A percentile compares a stretch with the other conserved stretches of the same genome.
phyloP scores from a whole-genome alignment of 1,140 invertebrate species.

The Atta texana region DNA sequence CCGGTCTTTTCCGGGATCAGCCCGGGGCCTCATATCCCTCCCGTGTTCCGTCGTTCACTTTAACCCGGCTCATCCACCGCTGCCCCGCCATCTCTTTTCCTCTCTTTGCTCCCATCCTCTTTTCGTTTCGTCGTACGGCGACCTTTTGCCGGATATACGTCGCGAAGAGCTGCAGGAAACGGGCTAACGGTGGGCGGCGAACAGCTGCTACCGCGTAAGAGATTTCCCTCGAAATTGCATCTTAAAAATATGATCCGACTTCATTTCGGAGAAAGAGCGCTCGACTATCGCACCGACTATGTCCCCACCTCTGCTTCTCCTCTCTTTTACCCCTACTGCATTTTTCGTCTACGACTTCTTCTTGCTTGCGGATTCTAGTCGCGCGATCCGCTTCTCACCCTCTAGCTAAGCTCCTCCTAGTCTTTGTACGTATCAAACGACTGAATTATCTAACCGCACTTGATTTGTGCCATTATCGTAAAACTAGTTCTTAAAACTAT shows the following conservation, averaged over 20 bases:
- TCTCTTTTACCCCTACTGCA: not conserved
- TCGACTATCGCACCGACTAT: slow-evolving; percentile 51
- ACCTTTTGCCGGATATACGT: slow-evolving; percentile 67
- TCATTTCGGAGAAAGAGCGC: slow-evolving; percentile 69
- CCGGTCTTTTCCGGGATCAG: slow-evolving; percentile 33
- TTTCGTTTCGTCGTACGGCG: slow-evolving; percentile 54
- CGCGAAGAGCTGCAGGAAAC: slow-evolving; percentile 54
- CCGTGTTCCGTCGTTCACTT: slow-evolving; percentile 58
- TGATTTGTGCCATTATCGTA: slow-evolving; percentile 48
- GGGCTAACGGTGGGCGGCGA: slow-evolving; percentile 66
- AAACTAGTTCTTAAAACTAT: slow-evolving; percentile 31
- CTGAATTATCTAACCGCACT: slow-evolving; percentile 34
- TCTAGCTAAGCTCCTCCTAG: slow-evolving; percentile 3
- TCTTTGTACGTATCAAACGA: slow-evolving; percentile 45
- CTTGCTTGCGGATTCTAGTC: slow-evolving; percentile 8
- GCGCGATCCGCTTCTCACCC: slow-evolving; percentile 22
- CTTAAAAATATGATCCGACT: slow-evolving; percentile 84
- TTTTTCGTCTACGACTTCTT: slow-evolving; percentile 6
- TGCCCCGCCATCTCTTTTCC: not conserved
- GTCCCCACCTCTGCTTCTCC: slow-evolving; percentile 1
- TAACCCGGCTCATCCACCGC: slow-evolving; percentile 51
- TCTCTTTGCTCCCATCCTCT: slow-evolving; percentile 8
- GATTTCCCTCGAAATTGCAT: slow-evolving; percentile 84
- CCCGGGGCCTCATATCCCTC: not conserved
- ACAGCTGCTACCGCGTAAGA: slow-evolving; percentile 78